Evolutionary conservation across 2,113 vertebrate genomes (phyloP).

Genomic region (Okapia johnstoni): DNA sequence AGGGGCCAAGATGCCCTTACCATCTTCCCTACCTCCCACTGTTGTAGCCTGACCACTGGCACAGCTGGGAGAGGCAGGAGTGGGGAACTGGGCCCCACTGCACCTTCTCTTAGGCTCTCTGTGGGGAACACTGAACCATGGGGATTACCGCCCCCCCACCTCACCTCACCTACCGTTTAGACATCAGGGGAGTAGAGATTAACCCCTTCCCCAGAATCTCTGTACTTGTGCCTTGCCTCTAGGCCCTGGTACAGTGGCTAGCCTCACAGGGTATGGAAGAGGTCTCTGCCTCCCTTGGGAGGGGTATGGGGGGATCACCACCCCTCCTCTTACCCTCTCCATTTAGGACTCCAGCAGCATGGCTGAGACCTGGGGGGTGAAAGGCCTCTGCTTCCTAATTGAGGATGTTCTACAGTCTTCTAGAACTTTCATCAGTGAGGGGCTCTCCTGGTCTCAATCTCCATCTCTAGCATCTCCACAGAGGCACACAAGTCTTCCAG

Average conservation of each 20-base stretch:
- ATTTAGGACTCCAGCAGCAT: neutral
- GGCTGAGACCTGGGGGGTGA: neutral
- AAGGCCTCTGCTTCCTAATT: neutral
- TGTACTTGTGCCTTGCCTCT: slow-evolving; percentile 34
- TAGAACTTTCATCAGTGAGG: neutral
- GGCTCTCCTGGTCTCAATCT: neutral
- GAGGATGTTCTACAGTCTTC: neutral
- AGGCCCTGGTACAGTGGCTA: slow-evolving; percentile 24
- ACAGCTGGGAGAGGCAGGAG: neutral
- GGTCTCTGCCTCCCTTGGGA: neutral
- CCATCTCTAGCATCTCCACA: neutral
- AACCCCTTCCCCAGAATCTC: neutral
- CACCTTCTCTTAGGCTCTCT: neutral
- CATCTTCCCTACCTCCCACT: neutral
- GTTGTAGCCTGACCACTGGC: neutral
- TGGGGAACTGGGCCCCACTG: neutral
- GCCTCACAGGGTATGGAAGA: neutral
- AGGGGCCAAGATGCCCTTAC: neutral
- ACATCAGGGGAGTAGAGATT: neutral
- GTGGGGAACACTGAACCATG: neutral
- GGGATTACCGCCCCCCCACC: neutral
- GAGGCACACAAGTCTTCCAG: slow-evolving; percentile 38
- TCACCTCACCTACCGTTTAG: neutral
- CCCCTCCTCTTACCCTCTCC: neutral
- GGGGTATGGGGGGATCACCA: neutral